phyloP scores from a whole-genome alignment of 2,113 vertebrate genomes.

The Lanius ludovicianus region DNA sequence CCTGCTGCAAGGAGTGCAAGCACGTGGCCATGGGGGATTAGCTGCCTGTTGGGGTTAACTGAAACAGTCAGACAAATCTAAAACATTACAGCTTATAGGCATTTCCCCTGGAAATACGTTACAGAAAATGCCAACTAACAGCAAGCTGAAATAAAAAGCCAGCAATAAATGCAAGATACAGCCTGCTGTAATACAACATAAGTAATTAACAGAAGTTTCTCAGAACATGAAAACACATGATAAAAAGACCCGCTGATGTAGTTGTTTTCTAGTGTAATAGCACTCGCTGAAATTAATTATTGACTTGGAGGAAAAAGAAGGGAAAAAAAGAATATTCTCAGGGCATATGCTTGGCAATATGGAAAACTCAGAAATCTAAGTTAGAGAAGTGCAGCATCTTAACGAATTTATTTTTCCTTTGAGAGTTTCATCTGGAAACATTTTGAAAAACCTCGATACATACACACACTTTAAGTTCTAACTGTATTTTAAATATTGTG shows the following conservation, averaged over 20 bases:
- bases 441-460: background rate
- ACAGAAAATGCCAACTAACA: background rate
- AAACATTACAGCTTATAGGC: background rate
- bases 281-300: background rate
- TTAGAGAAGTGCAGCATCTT: background rate
- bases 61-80: background rate
- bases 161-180: background rate
- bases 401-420: background rate
- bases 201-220: background rate
- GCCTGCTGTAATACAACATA: background rate
- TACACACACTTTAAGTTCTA: background rate
- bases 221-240: background rate
- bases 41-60: background rate
- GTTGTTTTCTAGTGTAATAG: background rate
- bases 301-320: background rate
- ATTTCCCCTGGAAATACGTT: background rate
- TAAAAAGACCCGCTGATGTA: background rate
- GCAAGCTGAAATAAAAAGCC: background rate
- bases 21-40: fast-evolving
- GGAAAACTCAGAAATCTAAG: background rate
- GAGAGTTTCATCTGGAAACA: background rate
- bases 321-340: background rate
- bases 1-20: fast-evolving
- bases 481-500: background rate
- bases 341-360: background rate